Evolutionary conservation across 23 tunicate species (phyloP).

Genomic region (Ciona savignyi): DNA sequence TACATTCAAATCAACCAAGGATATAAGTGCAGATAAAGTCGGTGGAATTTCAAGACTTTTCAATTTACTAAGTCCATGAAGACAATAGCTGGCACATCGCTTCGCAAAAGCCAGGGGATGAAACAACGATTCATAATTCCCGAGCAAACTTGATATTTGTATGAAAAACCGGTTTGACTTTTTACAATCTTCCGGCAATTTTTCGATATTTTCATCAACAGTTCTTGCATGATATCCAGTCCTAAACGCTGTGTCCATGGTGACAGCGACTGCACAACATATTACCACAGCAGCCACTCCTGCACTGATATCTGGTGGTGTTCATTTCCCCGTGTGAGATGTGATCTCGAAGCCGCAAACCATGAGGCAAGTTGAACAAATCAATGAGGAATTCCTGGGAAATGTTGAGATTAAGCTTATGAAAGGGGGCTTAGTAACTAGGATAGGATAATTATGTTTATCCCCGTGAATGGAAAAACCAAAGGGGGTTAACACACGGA

Average conservation of each 20-base stretch:
- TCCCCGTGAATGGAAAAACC: too few relatives aligned
- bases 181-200: too few relatives aligned
- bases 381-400: conserved; percentile 32
- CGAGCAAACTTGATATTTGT: too few relatives aligned
- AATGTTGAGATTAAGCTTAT: not conserved
- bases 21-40: not conserved
- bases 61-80: not conserved
- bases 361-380: conserved; percentile 21
- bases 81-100: conserved; percentile 6
- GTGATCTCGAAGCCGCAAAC: conserved; percentile 44
- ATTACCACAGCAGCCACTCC: conserved; percentile 17
- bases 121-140: not conserved
- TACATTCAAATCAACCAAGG: not conserved
- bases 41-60: not conserved
- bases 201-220: not conserved
- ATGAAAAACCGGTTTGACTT: too few relatives aligned
- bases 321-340: conserved; percentile 42
- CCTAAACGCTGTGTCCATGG: conserved; percentile 1
- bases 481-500: too few relatives aligned
- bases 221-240: not conserved
- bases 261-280: not conserved
- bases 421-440: too few relatives aligned
- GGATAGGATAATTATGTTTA: too few relatives aligned
- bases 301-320: conserved; percentile 10
- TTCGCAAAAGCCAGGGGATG: conserved; percentile 42